Evolutionary conservation across 2,888 invertebrate genomes (phyloP), one percentile per base, ranked within the genome.

Genomic region (Hypomecis punctinalis): DNA sequence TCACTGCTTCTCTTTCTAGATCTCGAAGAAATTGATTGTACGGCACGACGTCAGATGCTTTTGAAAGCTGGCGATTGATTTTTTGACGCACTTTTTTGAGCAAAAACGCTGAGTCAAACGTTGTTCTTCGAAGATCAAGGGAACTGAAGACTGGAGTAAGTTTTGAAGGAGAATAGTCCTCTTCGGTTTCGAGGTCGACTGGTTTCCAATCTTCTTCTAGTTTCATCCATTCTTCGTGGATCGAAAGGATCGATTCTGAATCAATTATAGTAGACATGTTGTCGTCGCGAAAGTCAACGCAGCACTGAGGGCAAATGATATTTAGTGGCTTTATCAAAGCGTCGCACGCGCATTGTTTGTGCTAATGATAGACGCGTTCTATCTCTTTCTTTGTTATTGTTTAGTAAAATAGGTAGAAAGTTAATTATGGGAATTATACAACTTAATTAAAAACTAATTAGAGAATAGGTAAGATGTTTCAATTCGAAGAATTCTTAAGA

Each of bases 141-240:
- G 84, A 81, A 59, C 90, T 89, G 75, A 89, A 83, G 39, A 81
- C 85, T 0, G 85, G 80, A 53, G 74, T 78, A 0, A 87, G 45
- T 53, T 67, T 76, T 0, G 73, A 62, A 3, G 77, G 63, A 42
- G 76, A 69, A 5, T 68, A 51, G 63, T 90, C 82, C 68, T 89
- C 84, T 37, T 91, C 90, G 0, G 84, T 86, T 51, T 91, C 91
- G 3, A 92, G 73, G 70, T 92, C 91, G 1, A 92, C 75, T 4
- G 91, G 87, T 40, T 83, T 78, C 91, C 91, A 92, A 68, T 86
- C 81, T 67, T 89, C 83, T 63, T 90, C 89, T 1, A 92, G 76
- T 43, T 85, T 82, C 69, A 72, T 82, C 91, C 91, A 91, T 61
- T 91, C 81, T 40, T 91, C 90, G 76, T 84, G 90, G 56, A 81